Percentiles rank a stretch among this genome's conserved stretches.
Evolutionary conservation across 2,113 vertebrate species (phyloP).

Genomic region (Daboia siamensis): DNA sequence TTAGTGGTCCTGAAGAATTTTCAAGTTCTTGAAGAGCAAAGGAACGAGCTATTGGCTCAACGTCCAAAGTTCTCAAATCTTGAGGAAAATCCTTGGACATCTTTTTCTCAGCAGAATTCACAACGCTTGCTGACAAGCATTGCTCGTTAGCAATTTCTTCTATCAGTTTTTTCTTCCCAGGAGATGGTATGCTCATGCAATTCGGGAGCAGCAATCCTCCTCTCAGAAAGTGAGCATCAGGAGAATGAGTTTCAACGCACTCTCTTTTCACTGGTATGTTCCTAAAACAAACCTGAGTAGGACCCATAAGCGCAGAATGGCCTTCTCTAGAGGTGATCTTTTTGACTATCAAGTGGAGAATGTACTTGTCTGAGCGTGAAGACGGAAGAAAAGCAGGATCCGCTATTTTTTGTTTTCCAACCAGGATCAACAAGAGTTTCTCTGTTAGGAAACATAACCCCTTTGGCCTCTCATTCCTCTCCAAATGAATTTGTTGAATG

Average conservation of each 20-base stretch:
- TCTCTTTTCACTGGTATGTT: conserved; percentile 63
- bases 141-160: conserved; percentile 77
- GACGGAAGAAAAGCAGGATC: conserved; percentile 88
- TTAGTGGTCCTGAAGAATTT: conserved; percentile 49
- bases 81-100: conserved; percentile 49
- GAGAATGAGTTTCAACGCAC: conserved; percentile 62
- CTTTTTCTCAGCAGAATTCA: conserved; percentile 70
- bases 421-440: conserved; percentile 83
- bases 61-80: conserved; percentile 64
- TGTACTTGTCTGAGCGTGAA: conserved; percentile 87
- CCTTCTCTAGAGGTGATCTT: conserved; percentile 73
- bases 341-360: conserved; percentile 75
- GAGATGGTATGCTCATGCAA: conserved; percentile 60
- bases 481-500: conserved; percentile 87
- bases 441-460: conserved; percentile 88
- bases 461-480: conserved; percentile 87
- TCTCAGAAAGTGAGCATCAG: conserved; percentile 62
- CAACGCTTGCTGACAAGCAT: conserved; percentile 59
- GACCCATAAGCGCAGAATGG: conserved; percentile 23
- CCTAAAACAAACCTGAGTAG: conserved; percentile 53
- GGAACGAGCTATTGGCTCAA: conserved; percentile 66
- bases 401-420: conserved; percentile 83
- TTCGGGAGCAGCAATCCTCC: conserved; percentile 80
- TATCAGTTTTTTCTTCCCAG: conserved; percentile 73
- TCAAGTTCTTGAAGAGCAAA: conserved; percentile 49